Evolutionary conservation across 2,797 vertebrate species (phyloP).

Genomic region (Cryptoprocta ferox): DNA sequence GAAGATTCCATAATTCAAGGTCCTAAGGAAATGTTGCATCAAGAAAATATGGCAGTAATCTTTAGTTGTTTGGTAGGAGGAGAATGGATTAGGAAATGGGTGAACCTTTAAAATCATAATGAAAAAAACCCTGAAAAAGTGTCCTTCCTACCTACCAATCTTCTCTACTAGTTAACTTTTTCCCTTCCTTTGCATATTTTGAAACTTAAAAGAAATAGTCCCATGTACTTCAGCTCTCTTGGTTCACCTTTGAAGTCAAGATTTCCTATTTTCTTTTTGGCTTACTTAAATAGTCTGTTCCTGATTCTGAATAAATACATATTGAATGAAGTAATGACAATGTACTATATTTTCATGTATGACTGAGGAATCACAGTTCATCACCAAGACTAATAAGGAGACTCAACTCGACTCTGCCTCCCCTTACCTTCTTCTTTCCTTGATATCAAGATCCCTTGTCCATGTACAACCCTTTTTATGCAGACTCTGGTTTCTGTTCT

Average conservation of each 20-base stretch:
- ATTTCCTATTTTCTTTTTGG: background rate
- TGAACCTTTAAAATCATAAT: background rate
- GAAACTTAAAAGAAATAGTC: background rate
- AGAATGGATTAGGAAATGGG: background rate
- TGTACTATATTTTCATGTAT: background rate
- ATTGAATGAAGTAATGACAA: background rate
- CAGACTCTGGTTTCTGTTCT: background rate
- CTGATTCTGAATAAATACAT: background rate
- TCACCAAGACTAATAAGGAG: background rate
- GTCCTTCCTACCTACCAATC: background rate
- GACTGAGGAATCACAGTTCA: background rate
- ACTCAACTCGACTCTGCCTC: background rate
- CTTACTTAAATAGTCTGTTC: background rate
- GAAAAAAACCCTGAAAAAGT: background rate
- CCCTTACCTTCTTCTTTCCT: background rate
- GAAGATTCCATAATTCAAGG: background rate
- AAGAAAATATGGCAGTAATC: background rate
- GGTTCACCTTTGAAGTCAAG: background rate
- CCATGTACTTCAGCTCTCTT: background rate
- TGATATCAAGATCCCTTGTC: background rate
- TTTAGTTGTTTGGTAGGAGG: background rate
- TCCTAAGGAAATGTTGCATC: background rate
- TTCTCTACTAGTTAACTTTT: background rate
- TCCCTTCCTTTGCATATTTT: background rate
- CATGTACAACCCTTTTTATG: background rate